Evolutionary conservation across 2,888 invertebrate genomes (phyloP).

Genomic region (Xiphydria camelus): DNA sequence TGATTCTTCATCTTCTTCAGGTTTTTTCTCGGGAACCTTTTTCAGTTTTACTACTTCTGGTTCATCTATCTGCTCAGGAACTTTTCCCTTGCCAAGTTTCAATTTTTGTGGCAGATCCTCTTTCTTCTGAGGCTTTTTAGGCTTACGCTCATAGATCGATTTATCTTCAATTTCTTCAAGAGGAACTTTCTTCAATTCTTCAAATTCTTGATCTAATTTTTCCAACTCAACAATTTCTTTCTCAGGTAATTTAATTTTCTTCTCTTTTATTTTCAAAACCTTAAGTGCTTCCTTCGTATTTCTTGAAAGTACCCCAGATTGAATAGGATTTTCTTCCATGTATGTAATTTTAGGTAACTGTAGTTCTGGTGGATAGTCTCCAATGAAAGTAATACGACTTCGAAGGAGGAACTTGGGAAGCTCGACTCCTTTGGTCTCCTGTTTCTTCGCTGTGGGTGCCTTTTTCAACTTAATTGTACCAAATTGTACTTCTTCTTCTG

Average conservation of each 20-base stretch:
- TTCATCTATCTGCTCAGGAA: slow-evolving; percentile 42
- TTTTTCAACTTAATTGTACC: slow-evolving; percentile 72
- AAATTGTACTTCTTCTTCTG: slow-evolving; percentile 64
- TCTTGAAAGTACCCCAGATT: slow-evolving; percentile 71
- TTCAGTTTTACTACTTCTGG: slow-evolving; percentile 51
- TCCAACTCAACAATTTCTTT: slow-evolving; percentile 64
- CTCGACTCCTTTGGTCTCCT: slow-evolving; percentile 52
- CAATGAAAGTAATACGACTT: slow-evolving; percentile 68
- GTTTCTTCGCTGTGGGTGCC: slow-evolving; percentile 60
- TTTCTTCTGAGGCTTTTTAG: slow-evolving; percentile 46
- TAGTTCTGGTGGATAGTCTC: slow-evolving; percentile 67
- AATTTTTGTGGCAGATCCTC: slow-evolving; percentile 41
- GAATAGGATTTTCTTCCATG: slow-evolving; percentile 61
- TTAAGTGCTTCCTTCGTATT: slow-evolving; percentile 72
- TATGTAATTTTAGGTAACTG: slow-evolving; percentile 61
- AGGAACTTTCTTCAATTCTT: slow-evolving; percentile 52
- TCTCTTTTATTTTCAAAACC: slow-evolving; percentile 64
- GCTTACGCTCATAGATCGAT: slow-evolving; percentile 47
- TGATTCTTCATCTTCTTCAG: slow-evolving; percentile 45
- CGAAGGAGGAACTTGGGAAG: slow-evolving; percentile 72
- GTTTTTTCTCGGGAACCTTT: slow-evolving; percentile 48
- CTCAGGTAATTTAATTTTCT: slow-evolving; percentile 63
- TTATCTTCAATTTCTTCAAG: slow-evolving; percentile 52
- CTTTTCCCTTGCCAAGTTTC: slow-evolving; percentile 40
- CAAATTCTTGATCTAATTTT: slow-evolving; percentile 62